Evolutionary conservation across 2,888 invertebrate genomes (phyloP).

Genomic region (Dione juno): DNA sequence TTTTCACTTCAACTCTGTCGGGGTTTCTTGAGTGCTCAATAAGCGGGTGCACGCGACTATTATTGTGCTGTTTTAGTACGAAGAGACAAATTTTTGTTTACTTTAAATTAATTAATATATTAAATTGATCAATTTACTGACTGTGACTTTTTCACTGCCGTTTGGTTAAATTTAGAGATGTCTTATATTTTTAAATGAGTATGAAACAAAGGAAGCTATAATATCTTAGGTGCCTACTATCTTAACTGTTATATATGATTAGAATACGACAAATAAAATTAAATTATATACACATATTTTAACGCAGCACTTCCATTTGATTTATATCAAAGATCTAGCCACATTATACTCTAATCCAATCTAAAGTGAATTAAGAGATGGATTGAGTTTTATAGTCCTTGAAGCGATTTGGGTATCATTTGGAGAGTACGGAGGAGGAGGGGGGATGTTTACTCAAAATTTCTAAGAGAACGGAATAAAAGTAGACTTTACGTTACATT

Average conservation of each 20-base stretch:
- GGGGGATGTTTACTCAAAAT: too few species aligned
- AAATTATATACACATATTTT: neutral
- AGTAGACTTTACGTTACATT: too few species aligned
- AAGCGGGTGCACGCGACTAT: slow-evolving; percentile 58
- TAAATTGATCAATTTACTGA: too few species aligned
- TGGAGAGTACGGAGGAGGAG: too few species aligned
- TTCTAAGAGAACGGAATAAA: too few species aligned
- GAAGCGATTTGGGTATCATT: slow-evolving; percentile 4
- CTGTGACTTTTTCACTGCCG: too few species aligned
- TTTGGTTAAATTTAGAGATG: too few species aligned
- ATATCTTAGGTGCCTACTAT: too few species aligned
- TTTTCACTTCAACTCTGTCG: slow-evolving; percentile 66
- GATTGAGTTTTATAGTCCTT: slow-evolving; percentile 51
- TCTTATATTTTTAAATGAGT: too few species aligned
- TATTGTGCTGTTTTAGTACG: slow-evolving; percentile 33
- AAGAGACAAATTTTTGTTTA: slow-evolving; percentile 28
- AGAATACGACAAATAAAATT: neutral
- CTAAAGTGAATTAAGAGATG: slow-evolving; percentile 61
- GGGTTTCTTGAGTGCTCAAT: slow-evolving; percentile 77
- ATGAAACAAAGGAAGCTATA: too few species aligned
- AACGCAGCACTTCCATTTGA: slow-evolving; percentile 44
- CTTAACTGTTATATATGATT: too few species aligned
- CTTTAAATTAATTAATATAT: neutral
- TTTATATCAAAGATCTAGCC: slow-evolving; percentile 48
- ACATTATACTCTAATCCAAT: slow-evolving; percentile 60